Evolutionary conservation across 1,140 invertebrate genomes (phyloP), one percentile per base, ranked within the genome.

Genomic region (Helicorthomorpha holstii): DNA sequence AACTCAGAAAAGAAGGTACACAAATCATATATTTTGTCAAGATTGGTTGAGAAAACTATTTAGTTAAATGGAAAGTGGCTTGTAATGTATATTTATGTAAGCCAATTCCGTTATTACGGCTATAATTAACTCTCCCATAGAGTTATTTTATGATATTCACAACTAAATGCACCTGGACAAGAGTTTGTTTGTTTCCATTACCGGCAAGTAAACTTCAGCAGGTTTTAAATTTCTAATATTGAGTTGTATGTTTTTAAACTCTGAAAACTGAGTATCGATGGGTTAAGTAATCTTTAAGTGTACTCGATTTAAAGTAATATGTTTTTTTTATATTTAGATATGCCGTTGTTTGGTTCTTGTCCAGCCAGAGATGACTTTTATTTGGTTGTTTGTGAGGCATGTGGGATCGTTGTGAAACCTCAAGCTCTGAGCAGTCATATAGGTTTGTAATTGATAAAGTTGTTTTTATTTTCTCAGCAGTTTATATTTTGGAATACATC

Each of bases 351-450:
- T 69, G 72, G 72, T 21, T 58, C 68, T 26, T 73, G 71, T 64
- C 72, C 72, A 48, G 65, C 69, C 24, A 64, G 63, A 57, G 72
- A 73, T 63, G 68, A 72, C 52, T 73, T 73, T 59, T 72, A 69
- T 54, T 59, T 74, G 34, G 69, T 72, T 48, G 64, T 71, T 23
- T 74, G 73, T 66, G 67, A 74, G 56, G 61, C 64, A 34, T 74
- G 73, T 62, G 63, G 64, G 49, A 63, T 69, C 57, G 65, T 72
- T 49, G 58, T 73, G 49, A 74, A 73, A 59, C 71, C 72, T 51
- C 71, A 73, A 57, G 71, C 70, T 38, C 62, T 74, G 29, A 65
- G 68, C 53, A 58, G 61, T 53, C 73, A 74, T 60, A 62, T 71
- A 48, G 67, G 68, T 70, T 64, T 58, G 59, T 21, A 16, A 10